Evolutionary conservation across 2,797 vertebrate genomes (phyloP).

Genomic region (Anguilla anguilla): DNA sequence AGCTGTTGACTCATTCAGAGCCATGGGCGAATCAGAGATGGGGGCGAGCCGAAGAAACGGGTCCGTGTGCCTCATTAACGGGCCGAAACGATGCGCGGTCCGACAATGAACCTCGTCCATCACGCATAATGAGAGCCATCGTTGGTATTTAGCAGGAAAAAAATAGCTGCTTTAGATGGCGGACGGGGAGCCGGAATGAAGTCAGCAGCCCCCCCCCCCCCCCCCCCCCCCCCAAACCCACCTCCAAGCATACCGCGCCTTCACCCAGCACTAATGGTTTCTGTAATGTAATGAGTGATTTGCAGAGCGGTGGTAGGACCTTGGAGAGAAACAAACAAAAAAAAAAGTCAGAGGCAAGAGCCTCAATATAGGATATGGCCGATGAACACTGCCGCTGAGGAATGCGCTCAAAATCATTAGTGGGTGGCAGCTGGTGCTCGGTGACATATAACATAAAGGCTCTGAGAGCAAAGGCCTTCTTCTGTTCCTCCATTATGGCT

Average conservation of each 20-base stretch:
- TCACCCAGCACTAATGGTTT: slow-evolving; percentile 90
- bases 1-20: not conserved
- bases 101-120: slow-evolving; percentile 88
- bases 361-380: slow-evolving; percentile 18
- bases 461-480: not conserved
- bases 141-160: slow-evolving; percentile 86
- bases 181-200: slow-evolving; percentile 82
- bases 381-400: not conserved
- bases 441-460: not conserved
- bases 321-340: slow-evolving; percentile 69
- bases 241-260: slow-evolving; percentile 45
- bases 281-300: slow-evolving; percentile 93
- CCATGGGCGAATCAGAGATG: not conserved
- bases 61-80: slow-evolving; percentile 73
- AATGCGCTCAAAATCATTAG: not conserved
- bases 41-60: slow-evolving; percentile 36
- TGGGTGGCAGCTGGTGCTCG: not conserved
- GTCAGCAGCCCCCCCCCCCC: slow-evolving; percentile 85
- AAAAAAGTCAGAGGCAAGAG: slow-evolving; percentile 66
- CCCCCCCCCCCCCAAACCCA: slow-evolving; percentile 58
- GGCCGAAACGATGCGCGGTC: slow-evolving; percentile 73
- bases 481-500: not conserved
- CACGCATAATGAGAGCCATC: slow-evolving; percentile 87
- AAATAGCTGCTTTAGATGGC: slow-evolving; percentile 89
- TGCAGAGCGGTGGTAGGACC: slow-evolving; percentile 64